Evolutionary conservation across 2,113 vertebrate species (phyloP).

Genomic region (Halcyon malimbica): DNA sequence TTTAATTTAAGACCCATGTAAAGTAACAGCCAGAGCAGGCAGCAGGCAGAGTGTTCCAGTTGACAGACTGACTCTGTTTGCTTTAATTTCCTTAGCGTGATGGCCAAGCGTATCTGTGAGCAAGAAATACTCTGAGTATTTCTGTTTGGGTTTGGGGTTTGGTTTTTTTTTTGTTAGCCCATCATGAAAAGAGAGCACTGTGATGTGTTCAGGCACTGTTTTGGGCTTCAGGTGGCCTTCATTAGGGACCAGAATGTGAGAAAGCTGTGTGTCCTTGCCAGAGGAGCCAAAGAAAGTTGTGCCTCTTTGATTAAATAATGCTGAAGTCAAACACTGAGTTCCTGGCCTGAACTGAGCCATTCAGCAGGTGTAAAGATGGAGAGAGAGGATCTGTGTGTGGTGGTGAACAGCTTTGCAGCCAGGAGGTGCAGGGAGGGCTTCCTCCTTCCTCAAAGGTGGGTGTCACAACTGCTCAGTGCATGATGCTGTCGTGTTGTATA

Average conservation of each 20-base stretch:
- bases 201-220: neutral
- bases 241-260: constrained; percentile 6
- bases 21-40: constrained; percentile 46
- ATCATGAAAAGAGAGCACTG: constrained; percentile 22
- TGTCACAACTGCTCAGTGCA: neutral
- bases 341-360: neutral
- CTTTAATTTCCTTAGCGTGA: constrained; percentile 8
- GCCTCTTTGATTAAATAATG: neutral
- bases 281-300: constrained; percentile 9
- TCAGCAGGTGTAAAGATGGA: constrained; percentile 9
- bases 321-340: neutral
- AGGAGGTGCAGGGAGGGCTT: neutral
- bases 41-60: constrained; percentile 2
- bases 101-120: constrained; percentile 54
- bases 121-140: neutral
- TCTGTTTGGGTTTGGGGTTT: neutral
- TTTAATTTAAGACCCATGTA: constrained; percentile 62
- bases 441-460: neutral
- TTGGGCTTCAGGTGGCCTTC: constrained; percentile 29
- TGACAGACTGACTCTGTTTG: constrained; percentile 52
- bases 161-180: neutral
- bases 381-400: constrained; percentile 17
- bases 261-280: accelerated
- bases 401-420: neutral
- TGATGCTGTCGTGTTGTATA: accelerated